Evolutionary conservation across 2,888 invertebrate genomes (phyloP).

Genomic region (Drosophila mayaguana): DNA sequence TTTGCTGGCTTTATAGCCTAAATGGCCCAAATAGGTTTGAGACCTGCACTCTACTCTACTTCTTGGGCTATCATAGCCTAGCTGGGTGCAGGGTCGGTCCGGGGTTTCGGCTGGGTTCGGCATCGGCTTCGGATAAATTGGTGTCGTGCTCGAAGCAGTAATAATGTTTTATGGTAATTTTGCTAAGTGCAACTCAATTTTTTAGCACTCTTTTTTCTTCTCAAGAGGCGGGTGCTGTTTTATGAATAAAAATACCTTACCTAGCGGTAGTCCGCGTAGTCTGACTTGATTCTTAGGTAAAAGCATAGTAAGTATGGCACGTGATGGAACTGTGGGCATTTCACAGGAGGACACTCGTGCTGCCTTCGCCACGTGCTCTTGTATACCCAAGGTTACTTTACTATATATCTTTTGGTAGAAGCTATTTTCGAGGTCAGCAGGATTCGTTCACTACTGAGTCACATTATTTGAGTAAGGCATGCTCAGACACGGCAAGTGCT

Average conservation of each 20-base stretch:
- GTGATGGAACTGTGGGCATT: conserved; percentile 13
- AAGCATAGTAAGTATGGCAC: conserved; percentile 3
- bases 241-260: conserved; percentile 69
- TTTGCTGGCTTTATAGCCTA: conserved; percentile 17
- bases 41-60: conserved; percentile 5
- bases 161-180: conserved; percentile 77
- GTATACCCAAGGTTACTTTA: conserved; percentile 15
- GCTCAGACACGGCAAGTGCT: background rate
- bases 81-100: conserved; percentile 9
- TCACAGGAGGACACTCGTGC: background rate
- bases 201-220: conserved; percentile 36
- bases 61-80: conserved; percentile 6
- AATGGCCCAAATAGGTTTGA: conserved; percentile 59
- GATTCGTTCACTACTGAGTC: conserved; percentile 30
- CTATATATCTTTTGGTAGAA: conserved; percentile 37
- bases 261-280: conserved; percentile 25
- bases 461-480: conserved; percentile 12
- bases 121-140: conserved; percentile 21
- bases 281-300: background rate
- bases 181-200: conserved; percentile 66
- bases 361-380: background rate
- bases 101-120: background rate
- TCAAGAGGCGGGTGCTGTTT: conserved; percentile 50
- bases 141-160: conserved; percentile 36
- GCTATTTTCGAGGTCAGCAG: conserved; percentile 30